These are phyloP conservation scores for Apoderus coryli DNA, from an alignment of 2,888 invertebrate species.

Conservation along the genomic window DNA sequence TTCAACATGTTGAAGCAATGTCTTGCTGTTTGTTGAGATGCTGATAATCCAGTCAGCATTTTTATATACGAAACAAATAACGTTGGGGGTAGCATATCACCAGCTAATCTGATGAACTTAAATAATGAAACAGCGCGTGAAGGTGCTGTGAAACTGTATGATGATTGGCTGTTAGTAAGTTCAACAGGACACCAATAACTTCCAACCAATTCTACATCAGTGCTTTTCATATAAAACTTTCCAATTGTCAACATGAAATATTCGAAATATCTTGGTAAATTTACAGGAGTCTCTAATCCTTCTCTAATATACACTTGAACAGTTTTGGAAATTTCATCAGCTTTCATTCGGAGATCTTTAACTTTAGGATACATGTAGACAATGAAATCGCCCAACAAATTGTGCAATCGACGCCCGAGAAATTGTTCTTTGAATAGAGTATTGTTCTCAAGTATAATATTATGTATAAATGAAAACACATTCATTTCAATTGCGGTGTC, in stretches of 20 bases:
- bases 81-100: constrained; percentile 70
- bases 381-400: constrained; percentile 81
- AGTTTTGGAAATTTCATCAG: constrained; percentile 78
- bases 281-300: constrained; percentile 46
- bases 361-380: constrained; percentile 85
- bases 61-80: constrained; percentile 76
- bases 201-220: constrained; percentile 50
- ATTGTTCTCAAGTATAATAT: constrained; percentile 54
- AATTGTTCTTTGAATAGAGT: constrained; percentile 63
- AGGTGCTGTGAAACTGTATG: constrained; percentile 31
- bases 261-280: constrained; percentile 67
- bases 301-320: constrained; percentile 38
- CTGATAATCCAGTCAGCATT: constrained; percentile 72
- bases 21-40: constrained; percentile 58
- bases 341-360: constrained; percentile 65
- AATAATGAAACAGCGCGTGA: constrained; percentile 65
- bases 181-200: constrained; percentile 71
- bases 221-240: constrained; percentile 63
- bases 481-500: constrained; percentile 65
- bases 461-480: constrained; percentile 67
- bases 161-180: constrained; percentile 29
- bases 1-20: constrained; percentile 67
- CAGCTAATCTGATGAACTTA: constrained; percentile 62
- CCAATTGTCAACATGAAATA: constrained; percentile 66
- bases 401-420: constrained; percentile 69